phyloP scores from a whole-genome alignment of 30 jellyfish, hydroid and myxozoan genomes.

The Turritopsis dohrnii region DNA sequence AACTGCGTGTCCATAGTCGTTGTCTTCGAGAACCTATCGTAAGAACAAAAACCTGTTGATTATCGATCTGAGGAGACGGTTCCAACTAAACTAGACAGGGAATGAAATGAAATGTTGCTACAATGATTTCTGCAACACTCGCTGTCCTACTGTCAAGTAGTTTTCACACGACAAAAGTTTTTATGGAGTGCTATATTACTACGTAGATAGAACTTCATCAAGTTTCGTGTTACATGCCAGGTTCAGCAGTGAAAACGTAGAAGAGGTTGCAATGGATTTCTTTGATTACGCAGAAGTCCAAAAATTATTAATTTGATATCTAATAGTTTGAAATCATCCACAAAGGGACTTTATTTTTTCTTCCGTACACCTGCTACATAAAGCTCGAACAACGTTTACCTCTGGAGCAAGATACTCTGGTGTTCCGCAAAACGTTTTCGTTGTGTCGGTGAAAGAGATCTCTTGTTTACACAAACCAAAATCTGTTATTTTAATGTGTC shows the following conservation, averaged over 20 bases:
- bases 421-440: constrained; percentile 90
- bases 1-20: constrained; percentile 86
- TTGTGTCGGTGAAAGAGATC: constrained; percentile 68
- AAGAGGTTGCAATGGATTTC: too few relatives aligned
- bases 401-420: constrained; percentile 94
- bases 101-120: too few relatives aligned
- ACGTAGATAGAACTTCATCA: background rate
- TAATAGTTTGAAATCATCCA: too few relatives aligned
- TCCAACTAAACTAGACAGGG: background rate
- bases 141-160: background rate
- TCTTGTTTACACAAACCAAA: constrained; percentile 88
- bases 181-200: background rate
- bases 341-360: too few relatives aligned
- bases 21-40: constrained; percentile 84
- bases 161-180: too few relatives aligned
- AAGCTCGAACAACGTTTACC: constrained; percentile 22
- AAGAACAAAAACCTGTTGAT: background rate
- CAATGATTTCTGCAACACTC: too few relatives aligned
- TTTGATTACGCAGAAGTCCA: too few relatives aligned
- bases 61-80: background rate
- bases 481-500: constrained; percentile 84
- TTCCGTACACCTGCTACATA: too few relatives aligned
- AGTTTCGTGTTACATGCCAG: too few relatives aligned
- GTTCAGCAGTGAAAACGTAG: too few relatives aligned
- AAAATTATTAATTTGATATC: too few relatives aligned